Conservation (phyloP, 2,888 invertebrate genomes). For the Melipona beecheii region DNA sequence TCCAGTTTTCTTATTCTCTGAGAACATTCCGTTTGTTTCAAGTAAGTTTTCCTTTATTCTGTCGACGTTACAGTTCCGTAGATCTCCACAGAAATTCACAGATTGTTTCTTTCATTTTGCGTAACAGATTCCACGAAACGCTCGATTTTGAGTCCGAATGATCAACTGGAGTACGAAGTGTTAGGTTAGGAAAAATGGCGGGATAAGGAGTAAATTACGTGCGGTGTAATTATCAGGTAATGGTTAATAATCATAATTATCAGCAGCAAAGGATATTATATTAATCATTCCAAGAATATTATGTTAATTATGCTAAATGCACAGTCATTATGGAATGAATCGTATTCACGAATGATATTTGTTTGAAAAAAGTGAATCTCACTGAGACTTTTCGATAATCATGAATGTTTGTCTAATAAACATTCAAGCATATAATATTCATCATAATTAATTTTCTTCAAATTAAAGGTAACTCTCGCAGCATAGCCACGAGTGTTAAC, state of each 20-base stretch:
- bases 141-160: neutral
- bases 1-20: neutral
- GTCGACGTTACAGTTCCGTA: neutral
- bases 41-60: neutral
- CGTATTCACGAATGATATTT: neutral
- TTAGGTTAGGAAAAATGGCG: constrained; percentile 18
- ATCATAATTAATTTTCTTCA: too few species aligned
- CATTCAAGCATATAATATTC: too few species aligned
- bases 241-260: neutral
- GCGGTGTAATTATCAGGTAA: neutral
- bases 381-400: neutral
- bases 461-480: neutral
- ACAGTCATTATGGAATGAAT: neutral
- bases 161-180: neutral
- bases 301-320: neutral
- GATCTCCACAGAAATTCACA: neutral
- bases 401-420: neutral
- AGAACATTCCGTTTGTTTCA: too few species aligned
- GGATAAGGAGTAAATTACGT: neutral
- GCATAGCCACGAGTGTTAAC: neutral
- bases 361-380: neutral
- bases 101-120: too few species aligned
- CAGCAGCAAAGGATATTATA: neutral
- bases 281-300: neutral
- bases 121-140: neutral